Conservation (phyloP, 2,797 vertebrate species). For the Sebastes paucispinis region DNA sequence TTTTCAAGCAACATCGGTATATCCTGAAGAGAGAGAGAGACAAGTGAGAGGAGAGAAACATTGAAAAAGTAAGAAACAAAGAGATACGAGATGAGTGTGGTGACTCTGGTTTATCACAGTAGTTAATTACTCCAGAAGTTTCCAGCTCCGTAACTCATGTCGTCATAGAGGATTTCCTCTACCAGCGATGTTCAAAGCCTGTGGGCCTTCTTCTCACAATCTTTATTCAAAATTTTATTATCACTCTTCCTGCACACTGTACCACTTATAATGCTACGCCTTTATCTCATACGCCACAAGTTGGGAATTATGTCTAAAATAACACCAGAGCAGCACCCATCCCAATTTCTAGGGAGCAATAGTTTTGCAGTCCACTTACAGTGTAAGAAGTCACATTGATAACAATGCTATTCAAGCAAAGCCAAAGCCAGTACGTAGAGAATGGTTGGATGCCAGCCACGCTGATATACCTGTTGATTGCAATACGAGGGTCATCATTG, state of each 20-base stretch:
- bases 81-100: constrained; percentile 2
- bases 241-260: not conserved
- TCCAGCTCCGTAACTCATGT: constrained; percentile 10
- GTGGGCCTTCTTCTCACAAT: constrained; percentile 3
- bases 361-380: constrained; percentile 6
- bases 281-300: not conserved
- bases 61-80: not conserved
- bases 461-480: constrained; percentile 42
- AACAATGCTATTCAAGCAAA: constrained; percentile 23
- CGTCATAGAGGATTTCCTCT: constrained; percentile 24
- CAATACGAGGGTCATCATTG: constrained; percentile 43
- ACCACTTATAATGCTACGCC: not conserved
- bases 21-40: not conserved
- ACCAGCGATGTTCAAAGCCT: constrained; percentile 5
- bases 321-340: constrained; percentile 2
- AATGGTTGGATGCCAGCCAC: constrained; percentile 4
- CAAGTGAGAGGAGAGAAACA: not conserved
- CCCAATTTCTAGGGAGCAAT: not conserved
- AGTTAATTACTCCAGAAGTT: constrained; percentile 45
- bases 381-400: constrained; percentile 29
- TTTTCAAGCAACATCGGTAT: constrained; percentile 15
- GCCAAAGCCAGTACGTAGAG: not conserved
- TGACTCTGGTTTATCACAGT: constrained; percentile 12
- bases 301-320: not conserved
- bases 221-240: not conserved